A percentile compares a stretch with the other conserved stretches of the same genome.
These are phyloP conservation scores for Rhea pennata DNA, from an alignment of 2,113 vertebrate genomes.

Conservation along the genomic window DNA sequence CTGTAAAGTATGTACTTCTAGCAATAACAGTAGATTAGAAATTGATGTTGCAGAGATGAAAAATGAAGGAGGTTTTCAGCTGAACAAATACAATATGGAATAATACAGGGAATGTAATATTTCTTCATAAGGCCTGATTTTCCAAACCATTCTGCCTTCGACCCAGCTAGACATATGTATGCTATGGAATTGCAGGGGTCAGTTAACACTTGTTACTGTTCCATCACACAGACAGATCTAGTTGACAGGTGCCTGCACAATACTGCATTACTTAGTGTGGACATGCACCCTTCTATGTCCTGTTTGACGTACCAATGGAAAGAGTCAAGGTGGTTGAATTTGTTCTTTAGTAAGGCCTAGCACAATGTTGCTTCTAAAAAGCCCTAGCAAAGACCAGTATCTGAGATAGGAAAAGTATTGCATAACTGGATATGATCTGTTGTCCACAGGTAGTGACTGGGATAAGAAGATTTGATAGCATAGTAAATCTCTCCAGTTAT, in stretches of 20 bases:
- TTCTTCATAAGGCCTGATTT: not conserved
- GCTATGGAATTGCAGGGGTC: not conserved
- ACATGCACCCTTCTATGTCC: fast-evolving
- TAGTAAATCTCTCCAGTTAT: no score
- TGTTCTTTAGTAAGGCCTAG: not conserved
- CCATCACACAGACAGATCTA: not conserved
- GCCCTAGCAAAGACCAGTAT: no score
- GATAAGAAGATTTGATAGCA: not conserved
- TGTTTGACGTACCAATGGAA: not conserved
- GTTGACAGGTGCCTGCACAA: not conserved
- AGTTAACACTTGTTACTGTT: not conserved
- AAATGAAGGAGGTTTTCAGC: not conserved
- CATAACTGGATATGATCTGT: not conserved
- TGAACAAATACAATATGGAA: not conserved
- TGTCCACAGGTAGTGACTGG: not conserved
- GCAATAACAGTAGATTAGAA: not conserved
- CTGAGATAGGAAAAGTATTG: not conserved
- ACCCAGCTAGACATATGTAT: not conserved
- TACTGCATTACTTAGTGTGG: not conserved
- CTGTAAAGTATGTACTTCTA: not conserved
- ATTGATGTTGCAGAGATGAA: not conserved
- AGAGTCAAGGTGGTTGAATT: not conserved
- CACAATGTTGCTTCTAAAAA: not conserved
- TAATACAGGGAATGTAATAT: not conserved
- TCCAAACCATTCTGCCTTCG: not conserved